Percentiles rank a stretch among this genome's conserved stretches.
These are phyloP conservation scores for Scolopax rusticola DNA, from an alignment of 2,797 vertebrate genomes.

Conservation along the genomic window DNA sequence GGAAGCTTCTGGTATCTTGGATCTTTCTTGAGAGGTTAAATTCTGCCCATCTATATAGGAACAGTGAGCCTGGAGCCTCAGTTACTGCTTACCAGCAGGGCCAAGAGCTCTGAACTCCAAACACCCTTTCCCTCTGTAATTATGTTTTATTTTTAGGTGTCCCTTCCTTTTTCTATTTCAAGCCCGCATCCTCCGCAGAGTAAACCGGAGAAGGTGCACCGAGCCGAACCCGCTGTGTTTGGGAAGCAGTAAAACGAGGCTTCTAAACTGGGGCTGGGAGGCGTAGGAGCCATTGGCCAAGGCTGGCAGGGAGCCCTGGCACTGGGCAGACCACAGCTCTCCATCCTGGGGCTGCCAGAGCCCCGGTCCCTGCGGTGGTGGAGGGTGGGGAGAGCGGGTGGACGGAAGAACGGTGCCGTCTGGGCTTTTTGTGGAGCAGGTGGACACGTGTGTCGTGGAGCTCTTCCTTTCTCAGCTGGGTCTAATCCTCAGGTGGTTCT, in stretches of 20 bases:
- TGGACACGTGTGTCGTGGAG: not conserved
- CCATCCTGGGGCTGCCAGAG: not conserved
- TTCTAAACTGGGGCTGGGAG: slow-evolving; percentile 64
- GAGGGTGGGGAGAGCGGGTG: not conserved
- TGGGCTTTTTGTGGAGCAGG: not conserved
- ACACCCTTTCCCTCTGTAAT: slow-evolving; percentile 79
- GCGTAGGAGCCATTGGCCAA: slow-evolving; percentile 63
- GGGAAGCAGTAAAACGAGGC: slow-evolving; percentile 64
- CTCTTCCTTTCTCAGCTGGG: not conserved
- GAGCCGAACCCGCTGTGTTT: slow-evolving; percentile 52
- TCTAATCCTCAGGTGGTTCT: not conserved
- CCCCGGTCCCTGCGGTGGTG: not conserved
- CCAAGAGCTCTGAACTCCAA: slow-evolving; percentile 49
- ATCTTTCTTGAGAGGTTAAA: not conserved
- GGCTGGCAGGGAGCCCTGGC: slow-evolving; percentile 66
- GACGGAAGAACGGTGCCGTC: rapidly evolving
- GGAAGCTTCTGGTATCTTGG: not conserved
- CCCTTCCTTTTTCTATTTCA: slow-evolving; percentile 81
- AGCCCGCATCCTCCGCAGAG: slow-evolving; percentile 72
- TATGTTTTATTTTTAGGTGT: slow-evolving; percentile 81
- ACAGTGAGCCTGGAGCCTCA: not conserved
- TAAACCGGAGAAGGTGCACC: slow-evolving; percentile 67
- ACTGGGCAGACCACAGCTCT: slow-evolving; percentile 64
- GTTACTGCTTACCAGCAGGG: not conserved
- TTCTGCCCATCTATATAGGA: not conserved